A percentile compares a stretch with the other conserved stretches of the same genome.
These are phyloP conservation scores for Phymanthus crucifer DNA, from an alignment of 92 coral and sea anemone genomes.

Conservation along the genomic window DNA sequence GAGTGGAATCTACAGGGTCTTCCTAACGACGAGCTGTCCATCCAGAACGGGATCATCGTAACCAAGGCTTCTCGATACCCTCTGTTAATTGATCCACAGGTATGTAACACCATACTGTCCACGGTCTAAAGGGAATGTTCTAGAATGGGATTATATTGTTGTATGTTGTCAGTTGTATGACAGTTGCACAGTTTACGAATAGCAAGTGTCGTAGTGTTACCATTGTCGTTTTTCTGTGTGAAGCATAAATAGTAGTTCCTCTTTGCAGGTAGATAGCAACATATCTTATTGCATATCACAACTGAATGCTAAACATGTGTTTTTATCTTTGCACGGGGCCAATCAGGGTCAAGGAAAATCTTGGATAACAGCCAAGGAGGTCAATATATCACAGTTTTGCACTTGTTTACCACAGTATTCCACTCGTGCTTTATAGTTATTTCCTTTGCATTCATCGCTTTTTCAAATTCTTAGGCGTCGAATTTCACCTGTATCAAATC, in stretches of 20 bases:
- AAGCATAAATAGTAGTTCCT: no score
- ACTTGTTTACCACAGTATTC: background rate
- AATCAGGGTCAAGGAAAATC: conserved; percentile 42
- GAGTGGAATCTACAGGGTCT: conserved; percentile 98
- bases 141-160: background rate
- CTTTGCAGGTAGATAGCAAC: no score
- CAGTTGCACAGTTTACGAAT: background rate
- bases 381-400: conserved; percentile 3
- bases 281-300: no score
- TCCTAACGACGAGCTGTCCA: conserved; percentile 94
- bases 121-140: background rate
- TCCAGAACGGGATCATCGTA: conserved; percentile 97
- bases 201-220: no score
- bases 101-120: background rate
- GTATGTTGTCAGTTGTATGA: background rate
- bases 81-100: conserved; percentile 97
- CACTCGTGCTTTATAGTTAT: background rate
- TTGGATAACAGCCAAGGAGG: conserved; percentile 42
- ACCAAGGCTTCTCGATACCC: conserved; percentile 96
- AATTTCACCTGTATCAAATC: no score
- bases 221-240: no score
- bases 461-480: background rate
- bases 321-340: conserved; percentile 7
- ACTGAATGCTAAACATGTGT: background rate
- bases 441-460: background rate